These are phyloP conservation scores for Trinorchestia longiramus DNA, from an alignment of 1,140 invertebrate species.

Conservation along the genomic window DNA sequence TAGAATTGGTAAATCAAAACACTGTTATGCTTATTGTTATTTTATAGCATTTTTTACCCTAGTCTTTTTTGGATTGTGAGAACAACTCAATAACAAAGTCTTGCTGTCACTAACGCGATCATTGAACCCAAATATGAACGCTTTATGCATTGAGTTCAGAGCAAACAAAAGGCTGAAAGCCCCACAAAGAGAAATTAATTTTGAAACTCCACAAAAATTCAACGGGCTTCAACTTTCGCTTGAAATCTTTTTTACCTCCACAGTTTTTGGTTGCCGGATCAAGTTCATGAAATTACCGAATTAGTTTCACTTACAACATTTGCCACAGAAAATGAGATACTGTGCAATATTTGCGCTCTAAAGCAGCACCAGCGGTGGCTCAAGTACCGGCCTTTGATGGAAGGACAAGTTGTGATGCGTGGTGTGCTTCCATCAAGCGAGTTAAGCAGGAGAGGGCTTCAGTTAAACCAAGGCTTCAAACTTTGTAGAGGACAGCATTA, in stretches of 20 bases:
- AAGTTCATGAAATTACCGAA: neutral
- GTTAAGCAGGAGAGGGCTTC: neutral
- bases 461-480: neutral
- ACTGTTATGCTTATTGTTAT: no score
- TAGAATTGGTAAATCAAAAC: no score
- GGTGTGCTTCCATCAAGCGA: neutral
- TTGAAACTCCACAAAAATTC: neutral
- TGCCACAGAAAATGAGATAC: neutral
- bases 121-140: neutral
- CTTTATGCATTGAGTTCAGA: neutral
- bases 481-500: neutral
- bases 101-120: neutral
- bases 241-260: neutral
- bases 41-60: no score
- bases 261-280: neutral
- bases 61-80: no score
- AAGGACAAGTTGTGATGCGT: neutral
- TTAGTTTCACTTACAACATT: neutral
- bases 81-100: no score
- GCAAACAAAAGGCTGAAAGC: neutral
- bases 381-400: neutral
- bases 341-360: neutral
- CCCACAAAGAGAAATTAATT: neutral
- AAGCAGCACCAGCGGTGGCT: neutral
- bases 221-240: neutral